Conservation (phyloP, 2,797 vertebrate genomes). For the Sciurus carolinensis region DNA sequence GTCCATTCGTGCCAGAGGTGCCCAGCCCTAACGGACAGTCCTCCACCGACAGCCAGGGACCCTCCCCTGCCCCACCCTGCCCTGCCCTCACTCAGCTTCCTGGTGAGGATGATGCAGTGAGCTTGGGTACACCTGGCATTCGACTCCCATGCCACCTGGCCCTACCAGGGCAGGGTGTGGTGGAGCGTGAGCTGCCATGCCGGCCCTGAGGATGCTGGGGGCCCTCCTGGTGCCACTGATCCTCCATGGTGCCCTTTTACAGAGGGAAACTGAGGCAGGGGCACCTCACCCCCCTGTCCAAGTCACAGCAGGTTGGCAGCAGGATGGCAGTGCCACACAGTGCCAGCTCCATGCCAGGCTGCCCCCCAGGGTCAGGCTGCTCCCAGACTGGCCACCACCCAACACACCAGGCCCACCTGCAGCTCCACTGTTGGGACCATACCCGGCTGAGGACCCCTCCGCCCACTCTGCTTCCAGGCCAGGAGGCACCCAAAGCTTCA, state of each 20-base stretch:
- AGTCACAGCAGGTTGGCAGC: background rate
- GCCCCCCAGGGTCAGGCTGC: background rate
- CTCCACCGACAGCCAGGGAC: too few relatives aligned
- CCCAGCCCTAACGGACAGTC: background rate
- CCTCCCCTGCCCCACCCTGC: too few relatives aligned
- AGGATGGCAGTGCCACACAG: background rate
- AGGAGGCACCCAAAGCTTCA: background rate
- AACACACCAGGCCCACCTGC: background rate
- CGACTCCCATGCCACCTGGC: too few relatives aligned
- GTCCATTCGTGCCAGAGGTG: too few relatives aligned
- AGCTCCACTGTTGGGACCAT: rapidly evolving
- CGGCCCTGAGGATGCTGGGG: rapidly evolving
- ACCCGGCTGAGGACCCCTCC: rapidly evolving
- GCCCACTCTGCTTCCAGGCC: background rate
- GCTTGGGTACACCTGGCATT: too few relatives aligned
- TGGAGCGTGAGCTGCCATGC: rapidly evolving
- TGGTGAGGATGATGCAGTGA: background rate
- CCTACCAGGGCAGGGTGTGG: background rate
- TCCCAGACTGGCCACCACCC: background rate
- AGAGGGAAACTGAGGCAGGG: background rate
- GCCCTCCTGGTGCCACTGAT: background rate
- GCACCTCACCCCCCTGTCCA: background rate
- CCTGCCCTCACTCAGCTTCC: background rate
- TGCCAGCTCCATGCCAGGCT: rapidly evolving
- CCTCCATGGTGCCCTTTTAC: background rate